Percentiles rank a stretch among this genome's conserved stretches.
Evolutionary conservation across 2,113 vertebrate genomes (phyloP).

Genomic region (Philantomba maxwellii): DNA sequence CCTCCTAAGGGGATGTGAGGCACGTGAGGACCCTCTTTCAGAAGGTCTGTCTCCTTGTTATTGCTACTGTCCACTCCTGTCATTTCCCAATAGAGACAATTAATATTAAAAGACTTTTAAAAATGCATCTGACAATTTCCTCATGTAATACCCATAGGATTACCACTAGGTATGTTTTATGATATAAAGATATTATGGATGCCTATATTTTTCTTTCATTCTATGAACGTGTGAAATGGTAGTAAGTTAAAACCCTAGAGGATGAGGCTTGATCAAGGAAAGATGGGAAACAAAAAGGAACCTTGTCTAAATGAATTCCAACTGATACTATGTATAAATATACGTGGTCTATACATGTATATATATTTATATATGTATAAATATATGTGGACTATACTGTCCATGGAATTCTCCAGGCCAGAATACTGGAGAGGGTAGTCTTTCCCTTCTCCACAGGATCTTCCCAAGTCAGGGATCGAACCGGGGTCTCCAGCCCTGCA

Average conservation of each 20-base stretch:
- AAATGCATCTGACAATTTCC: background rate
- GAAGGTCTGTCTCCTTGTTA: background rate
- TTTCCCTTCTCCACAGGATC: background rate
- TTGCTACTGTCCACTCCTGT: background rate
- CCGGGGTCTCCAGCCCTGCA: background rate
- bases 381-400: background rate
- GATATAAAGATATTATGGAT: background rate
- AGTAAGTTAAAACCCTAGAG: background rate
- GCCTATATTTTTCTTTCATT: background rate
- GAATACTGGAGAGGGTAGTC: background rate
- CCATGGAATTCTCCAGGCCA: background rate
- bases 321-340: background rate
- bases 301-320: background rate
- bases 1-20: background rate
- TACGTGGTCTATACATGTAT: background rate
- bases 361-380: background rate
- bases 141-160: background rate
- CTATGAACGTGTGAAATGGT: background rate
- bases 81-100: background rate
- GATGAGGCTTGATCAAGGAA: background rate
- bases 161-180: background rate
- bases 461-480: background rate
- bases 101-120: background rate
- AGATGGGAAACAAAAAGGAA: background rate
- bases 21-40: background rate